A percentile compares a stretch with the other conserved stretches of the same genome.
These are phyloP conservation scores for Heliconius erato DNA, from an alignment of 2,888 invertebrate species.

Conservation along the genomic window DNA sequence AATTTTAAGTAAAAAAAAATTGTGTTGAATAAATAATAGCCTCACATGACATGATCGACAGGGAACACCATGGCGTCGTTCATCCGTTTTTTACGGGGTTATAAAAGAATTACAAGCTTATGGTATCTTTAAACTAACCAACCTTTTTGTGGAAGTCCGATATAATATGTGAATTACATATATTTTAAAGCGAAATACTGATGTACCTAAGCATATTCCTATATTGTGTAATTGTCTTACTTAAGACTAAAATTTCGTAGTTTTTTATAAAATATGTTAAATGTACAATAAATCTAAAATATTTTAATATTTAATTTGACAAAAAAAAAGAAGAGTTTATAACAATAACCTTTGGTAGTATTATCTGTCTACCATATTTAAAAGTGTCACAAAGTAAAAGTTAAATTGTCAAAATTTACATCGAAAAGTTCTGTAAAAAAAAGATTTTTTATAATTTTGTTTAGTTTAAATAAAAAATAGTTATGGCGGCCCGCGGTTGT, in stretches of 20 bases:
- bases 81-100: constrained; percentile 65
- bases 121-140: constrained; percentile 50
- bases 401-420: background rate
- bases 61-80: constrained; percentile 61
- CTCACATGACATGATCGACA: constrained; percentile 56
- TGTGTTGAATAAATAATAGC: background rate
- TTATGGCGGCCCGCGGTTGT: constrained; percentile 55
- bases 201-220: background rate
- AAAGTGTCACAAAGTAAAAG: background rate
- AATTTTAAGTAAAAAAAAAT: background rate
- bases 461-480: background rate
- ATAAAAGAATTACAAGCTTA: constrained; percentile 64
- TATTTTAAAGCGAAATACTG: background rate
- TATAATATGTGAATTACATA: constrained; percentile 6
- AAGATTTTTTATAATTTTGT: background rate
- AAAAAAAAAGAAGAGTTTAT: background rate
- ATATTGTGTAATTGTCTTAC: background rate
- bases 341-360: background rate
- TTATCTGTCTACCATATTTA: background rate
- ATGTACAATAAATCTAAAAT: background rate
- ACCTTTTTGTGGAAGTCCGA: background rate
- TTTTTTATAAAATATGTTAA: background rate
- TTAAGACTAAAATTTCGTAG: background rate
- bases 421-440: background rate
- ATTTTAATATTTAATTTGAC: background rate